Base-by-base conservation (phyloP, 2,797 vertebrate genomes). In the Aphelocoma californica region DNA sequence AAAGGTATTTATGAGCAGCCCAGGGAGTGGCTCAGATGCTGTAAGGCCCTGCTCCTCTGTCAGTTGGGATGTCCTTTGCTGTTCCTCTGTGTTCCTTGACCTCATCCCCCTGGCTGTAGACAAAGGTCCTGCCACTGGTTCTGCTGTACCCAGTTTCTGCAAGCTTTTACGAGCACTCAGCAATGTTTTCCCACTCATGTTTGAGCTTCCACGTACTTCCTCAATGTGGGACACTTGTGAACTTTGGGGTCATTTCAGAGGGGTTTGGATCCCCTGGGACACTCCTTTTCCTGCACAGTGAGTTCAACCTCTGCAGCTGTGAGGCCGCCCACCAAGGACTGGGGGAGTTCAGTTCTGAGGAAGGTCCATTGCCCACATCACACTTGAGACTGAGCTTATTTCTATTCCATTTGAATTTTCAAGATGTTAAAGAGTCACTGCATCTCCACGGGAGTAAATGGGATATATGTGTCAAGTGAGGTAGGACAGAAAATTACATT, bases 141-240 rank as follows among this genome's bases (percentile, higher is more conserved):
- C 45, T 91, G 58, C 64, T 3, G 2, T 3, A 32, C 45, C 38
- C 34, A 20, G 4, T 61, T 66, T 73, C 87, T 79, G 47, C 24
- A 81, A 66, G 84, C 4, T 73, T 88, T 77, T 25, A 34, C 12
- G 24, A 88, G 56, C 40, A n/a, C 18, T 69, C 51, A 8, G 10
- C 14, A 69, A 12, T 3, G 1, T 61, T 66, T 93, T 51, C 29
- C 19, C 20, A 26, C 23, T 83, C 18, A 21, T 0, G 0, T 65
- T 47, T 69, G 62, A 67, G 34, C 32, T 88, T 50, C 36, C 25
- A 34, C 18, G 13, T 40, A 5, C 20, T 85, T 78, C 29, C 25
- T 86, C 1, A 1, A 0, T 2, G 4, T 44, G 24, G 29, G 18
- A 56, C 1, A 1, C 40, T 77, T 91, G 31, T 70, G 72, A 85